phyloP scores from a whole-genome alignment of 2,888 invertebrate species.

The Reticulitermes lucifugus region DNA sequence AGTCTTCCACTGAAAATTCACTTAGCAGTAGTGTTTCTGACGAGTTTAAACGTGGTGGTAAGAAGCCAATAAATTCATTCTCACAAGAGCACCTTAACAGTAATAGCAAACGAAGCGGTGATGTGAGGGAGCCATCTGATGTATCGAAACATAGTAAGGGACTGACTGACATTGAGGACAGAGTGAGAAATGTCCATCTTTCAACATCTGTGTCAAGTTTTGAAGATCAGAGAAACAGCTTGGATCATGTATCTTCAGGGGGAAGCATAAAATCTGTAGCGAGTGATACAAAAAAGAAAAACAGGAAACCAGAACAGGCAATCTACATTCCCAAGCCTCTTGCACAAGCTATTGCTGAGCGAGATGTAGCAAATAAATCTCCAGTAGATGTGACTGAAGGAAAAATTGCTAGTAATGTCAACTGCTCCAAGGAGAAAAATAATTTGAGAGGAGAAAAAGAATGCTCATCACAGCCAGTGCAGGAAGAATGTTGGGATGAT shows the following conservation, averaged over 20 bases:
- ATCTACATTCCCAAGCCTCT: conserved; percentile 67
- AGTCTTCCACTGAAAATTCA: conserved; percentile 51
- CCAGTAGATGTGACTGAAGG: conserved; percentile 37
- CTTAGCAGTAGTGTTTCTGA: conserved; percentile 40
- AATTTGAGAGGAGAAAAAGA: conserved; percentile 41
- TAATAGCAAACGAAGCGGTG: conserved; percentile 37
- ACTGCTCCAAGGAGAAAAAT: neutral
- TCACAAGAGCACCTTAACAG: conserved; percentile 46
- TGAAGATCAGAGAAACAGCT: conserved; percentile 53
- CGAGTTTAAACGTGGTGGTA: conserved; percentile 40
- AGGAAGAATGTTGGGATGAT: conserved; percentile 51
- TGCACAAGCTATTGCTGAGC: conserved; percentile 63
- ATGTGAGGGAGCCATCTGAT: conserved; percentile 27
- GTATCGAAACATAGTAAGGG: conserved; percentile 47
- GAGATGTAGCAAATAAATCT: conserved; percentile 59
- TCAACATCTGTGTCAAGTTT: conserved; percentile 52
- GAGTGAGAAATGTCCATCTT: conserved; percentile 59
- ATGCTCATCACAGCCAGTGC: conserved; percentile 21
- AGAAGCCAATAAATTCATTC: conserved; percentile 44
- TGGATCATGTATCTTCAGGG: conserved; percentile 42
- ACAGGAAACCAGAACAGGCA: conserved; percentile 69
- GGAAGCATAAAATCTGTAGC: conserved; percentile 32
- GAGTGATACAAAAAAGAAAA: conserved; percentile 58
- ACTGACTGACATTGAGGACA: conserved; percentile 58
- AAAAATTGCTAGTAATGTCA: conserved; percentile 26